These are phyloP conservation scores for Paratrypauchen microcephalus DNA, from an alignment of 2,797 vertebrate species.

Conservation along the genomic window DNA sequence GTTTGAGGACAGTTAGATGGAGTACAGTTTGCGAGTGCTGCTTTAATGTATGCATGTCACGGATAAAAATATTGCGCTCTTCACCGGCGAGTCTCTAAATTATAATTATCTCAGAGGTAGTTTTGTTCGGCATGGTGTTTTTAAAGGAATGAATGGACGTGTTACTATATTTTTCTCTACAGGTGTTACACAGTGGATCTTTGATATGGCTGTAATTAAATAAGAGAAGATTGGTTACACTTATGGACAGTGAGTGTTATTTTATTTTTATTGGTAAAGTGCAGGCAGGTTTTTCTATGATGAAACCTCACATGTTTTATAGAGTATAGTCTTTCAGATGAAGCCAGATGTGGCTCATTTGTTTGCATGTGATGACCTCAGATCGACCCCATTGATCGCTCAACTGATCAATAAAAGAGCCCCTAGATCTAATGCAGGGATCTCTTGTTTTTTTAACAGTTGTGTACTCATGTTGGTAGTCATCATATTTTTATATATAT, in stretches of 20 bases:
- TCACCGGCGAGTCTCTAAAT: too few relatives aligned
- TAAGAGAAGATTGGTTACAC: neutral
- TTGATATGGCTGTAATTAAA: neutral
- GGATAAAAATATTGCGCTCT: too few relatives aligned
- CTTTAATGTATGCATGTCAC: constrained; percentile 41
- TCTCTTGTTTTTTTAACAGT: too few relatives aligned
- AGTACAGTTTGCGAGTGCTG: constrained; percentile 44
- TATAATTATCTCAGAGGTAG: constrained; percentile 41
- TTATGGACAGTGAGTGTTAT: neutral
- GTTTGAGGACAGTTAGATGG: constrained; percentile 40
- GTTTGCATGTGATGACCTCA: neutral
- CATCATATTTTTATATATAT: too few relatives aligned
- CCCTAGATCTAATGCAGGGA: too few relatives aligned
- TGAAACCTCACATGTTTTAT: neutral
- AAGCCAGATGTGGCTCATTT: too few relatives aligned
- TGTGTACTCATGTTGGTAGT: too few relatives aligned
- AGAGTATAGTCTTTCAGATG: neutral
- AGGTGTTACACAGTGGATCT: constrained; percentile 8
- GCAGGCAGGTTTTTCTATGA: neutral
- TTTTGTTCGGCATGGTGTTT: constrained; percentile 40
- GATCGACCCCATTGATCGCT: neutral
- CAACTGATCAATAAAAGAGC: too few relatives aligned
- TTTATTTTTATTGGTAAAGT: neutral
- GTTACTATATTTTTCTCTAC: constrained; percentile 6
- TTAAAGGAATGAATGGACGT: constrained; percentile 20